Conservation (phyloP, 2,797 vertebrate genomes). For the Pampus argenteus region DNA sequence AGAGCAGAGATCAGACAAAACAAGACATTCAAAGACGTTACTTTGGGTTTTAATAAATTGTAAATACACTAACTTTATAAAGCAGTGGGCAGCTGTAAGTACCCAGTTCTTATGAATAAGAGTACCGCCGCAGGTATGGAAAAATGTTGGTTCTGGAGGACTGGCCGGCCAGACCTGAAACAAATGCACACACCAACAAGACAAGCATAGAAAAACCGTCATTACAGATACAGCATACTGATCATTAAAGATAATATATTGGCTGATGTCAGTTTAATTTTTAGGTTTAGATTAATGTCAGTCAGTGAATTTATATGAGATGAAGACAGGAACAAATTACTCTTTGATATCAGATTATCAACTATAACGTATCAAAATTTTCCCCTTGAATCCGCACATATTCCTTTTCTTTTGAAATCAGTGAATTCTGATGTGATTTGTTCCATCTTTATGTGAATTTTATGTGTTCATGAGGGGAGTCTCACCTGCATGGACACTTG, state of each 20-base stretch:
- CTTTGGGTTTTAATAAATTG: too few species aligned
- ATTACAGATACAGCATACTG: neutral
- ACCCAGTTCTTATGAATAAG: conserved; percentile 88
- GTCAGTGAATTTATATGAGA: neutral
- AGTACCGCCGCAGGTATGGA: conserved; percentile 84
- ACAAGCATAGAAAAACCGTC: conserved; percentile 1
- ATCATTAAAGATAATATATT: conserved; percentile 1
- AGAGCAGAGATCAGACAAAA: neutral
- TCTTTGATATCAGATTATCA: neutral
- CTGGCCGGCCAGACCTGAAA: conserved; percentile 84
- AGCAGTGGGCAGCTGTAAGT: conserved; percentile 86
- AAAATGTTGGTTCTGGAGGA: conserved; percentile 74
- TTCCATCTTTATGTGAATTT: neutral
- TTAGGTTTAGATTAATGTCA: neutral
- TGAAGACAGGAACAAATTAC: neutral
- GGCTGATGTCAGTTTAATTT: neutral
- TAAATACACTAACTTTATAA: conserved; percentile 79
- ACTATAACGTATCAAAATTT: neutral
- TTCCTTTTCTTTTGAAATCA: neutral
- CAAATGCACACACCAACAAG: conserved; percentile 3
- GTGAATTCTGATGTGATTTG: neutral
- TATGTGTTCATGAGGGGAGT: neutral
- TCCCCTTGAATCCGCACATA: too few species aligned
- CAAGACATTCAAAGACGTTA: too few species aligned
- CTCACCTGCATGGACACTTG: conserved; percentile 88